phyloP scores from a whole-genome alignment of 2,797 vertebrate species.

The Gymnoscopelus microlampas region DNA sequence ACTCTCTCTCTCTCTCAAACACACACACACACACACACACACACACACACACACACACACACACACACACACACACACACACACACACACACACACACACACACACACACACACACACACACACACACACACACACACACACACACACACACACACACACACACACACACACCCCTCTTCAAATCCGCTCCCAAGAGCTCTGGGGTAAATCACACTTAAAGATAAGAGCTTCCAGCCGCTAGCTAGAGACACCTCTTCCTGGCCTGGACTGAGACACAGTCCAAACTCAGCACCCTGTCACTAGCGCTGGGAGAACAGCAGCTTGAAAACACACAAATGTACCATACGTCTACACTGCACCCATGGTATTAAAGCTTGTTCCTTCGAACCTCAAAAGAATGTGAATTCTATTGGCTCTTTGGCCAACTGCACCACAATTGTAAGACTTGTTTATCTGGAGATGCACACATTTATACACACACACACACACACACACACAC shows the following conservation, averaged over 20 bases:
- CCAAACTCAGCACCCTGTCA: slow-evolving; percentile 13
- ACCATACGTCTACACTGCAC: background rate
- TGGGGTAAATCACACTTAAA: slow-evolving; percentile 60
- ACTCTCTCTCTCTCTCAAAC: slow-evolving; percentile 21
- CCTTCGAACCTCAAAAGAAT: background rate
- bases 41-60: slow-evolving; percentile 50
- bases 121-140: slow-evolving; percentile 50
- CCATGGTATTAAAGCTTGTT: background rate
- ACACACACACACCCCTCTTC: slow-evolving; percentile 47
- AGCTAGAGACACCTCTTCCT: slow-evolving; percentile 32
- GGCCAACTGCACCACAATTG: slow-evolving; percentile 3
- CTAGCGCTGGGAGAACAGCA: slow-evolving; percentile 4
- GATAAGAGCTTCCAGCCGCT: slow-evolving; percentile 54
- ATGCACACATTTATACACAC: too few relatives aligned
- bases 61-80: slow-evolving; percentile 51
- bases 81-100: slow-evolving; percentile 51
- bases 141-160: slow-evolving; percentile 53
- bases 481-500: too few relatives aligned
- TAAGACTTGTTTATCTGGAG: background rate
- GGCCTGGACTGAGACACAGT: slow-evolving; percentile 9
- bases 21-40: slow-evolving; percentile 53
- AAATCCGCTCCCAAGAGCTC: slow-evolving; percentile 60
- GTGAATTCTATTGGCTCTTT: background rate
- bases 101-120: slow-evolving; percentile 51
- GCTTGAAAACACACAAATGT: background rate